Base-by-base conservation (phyloP, 2,888 invertebrate species). In the Cephus runcator region DNA sequence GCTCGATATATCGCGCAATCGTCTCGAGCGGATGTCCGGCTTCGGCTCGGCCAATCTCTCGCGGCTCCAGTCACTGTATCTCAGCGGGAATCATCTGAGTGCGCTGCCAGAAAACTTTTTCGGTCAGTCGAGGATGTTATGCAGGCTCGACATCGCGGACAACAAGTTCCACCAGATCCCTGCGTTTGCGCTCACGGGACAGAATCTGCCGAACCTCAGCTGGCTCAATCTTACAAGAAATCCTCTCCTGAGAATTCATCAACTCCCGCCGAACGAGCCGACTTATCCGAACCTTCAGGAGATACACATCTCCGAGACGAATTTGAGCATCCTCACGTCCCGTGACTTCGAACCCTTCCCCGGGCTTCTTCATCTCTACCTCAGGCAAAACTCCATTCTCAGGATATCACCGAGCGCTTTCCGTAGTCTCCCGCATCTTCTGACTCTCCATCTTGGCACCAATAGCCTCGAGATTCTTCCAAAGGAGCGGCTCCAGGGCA, bases 291-390 rank as follows among this genome's bases (percentile, higher is more conserved):
- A 95, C 69, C 93, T 97, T 9, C 95, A 96, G 90, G 96, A 97
- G 91, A 93, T 97, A 79, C 95, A 96, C 89, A 95, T 97, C 85
- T 95, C 95, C 78, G 94, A 94, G 76, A 97, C 97, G 9, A 97
- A 97, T 90, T 93, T 97, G 75, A 96, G 95, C 35, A 96, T 97
- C 83, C 94, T 97, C 71, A 97, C 97, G 0, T 96, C 96, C 79
- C 96, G 96, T 89, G 97, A 97, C 88, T 97, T 97, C 87, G 96
- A 96, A 88, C 95, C 96, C 34, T 97, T 97, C 87, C 96, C 96
- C 23, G 94, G 95, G 0, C 92, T 97, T 69, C 94, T 96, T 84
- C 96, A 95, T 88, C 93, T 97, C 79, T 95, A 94, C 87, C 90
- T 97, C 75, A 93, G 94, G 34, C 94, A 94, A 84, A 97, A 97